Evolutionary conservation across 2,113 vertebrate genomes (phyloP).

Genomic region (Clupea harengus): DNA sequence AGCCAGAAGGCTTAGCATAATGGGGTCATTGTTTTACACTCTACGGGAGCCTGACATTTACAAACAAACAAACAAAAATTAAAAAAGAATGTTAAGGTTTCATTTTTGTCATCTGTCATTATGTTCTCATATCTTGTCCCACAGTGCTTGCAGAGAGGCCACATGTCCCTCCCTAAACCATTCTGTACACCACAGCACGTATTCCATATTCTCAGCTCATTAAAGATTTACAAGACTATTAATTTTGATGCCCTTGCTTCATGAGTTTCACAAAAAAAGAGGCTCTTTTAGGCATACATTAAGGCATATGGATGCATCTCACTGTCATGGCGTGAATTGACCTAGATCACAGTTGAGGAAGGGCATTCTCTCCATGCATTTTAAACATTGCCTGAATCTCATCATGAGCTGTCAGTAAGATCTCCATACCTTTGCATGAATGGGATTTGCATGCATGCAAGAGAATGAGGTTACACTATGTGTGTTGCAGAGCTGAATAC

Average conservation of each 20-base stretch:
- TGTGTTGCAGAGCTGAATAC: neutral
- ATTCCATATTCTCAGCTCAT: neutral
- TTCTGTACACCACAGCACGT: neutral
- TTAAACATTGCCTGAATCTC: constrained; percentile 7
- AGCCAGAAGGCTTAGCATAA: constrained; percentile 29
- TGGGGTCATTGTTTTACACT: constrained; percentile 29
- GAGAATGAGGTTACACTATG: too few relatives aligned
- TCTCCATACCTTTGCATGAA: neutral
- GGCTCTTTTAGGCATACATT: neutral
- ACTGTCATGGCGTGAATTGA: neutral
- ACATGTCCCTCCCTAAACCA: neutral
- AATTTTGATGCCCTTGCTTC: neutral
- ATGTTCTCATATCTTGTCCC: neutral
- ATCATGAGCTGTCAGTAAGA: neutral
- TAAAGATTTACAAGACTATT: constrained; percentile 1
- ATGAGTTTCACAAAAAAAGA: neutral
- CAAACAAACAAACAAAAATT: neutral
- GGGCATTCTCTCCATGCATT: neutral
- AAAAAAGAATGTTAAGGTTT: neutral
- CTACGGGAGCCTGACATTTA: neutral
- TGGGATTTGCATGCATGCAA: neutral
- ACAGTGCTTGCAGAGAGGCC: neutral
- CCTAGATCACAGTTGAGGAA: neutral
- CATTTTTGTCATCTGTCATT: neutral
- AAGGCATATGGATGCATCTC: neutral